Percentiles rank a stretch among this genome's conserved stretches.
phyloP scores from a whole-genome alignment of 2,113 vertebrate species.

The Gasterosteus nipponicus region DNA sequence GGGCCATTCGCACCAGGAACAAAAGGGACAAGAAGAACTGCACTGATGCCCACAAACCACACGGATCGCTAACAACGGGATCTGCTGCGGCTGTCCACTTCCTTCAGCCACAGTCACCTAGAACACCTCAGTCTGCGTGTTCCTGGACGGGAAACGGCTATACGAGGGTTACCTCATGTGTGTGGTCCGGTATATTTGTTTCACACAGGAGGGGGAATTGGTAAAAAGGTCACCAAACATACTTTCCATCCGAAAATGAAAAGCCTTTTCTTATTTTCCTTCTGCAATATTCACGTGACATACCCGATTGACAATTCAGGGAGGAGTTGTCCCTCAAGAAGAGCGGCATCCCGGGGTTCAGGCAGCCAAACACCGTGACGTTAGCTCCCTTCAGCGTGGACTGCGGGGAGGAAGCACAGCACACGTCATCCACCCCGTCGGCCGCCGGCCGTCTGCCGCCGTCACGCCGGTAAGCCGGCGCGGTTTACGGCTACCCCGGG shows the following conservation, averaged over 20 bases:
- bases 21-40: neutral
- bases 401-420: slow-evolving; percentile 74
- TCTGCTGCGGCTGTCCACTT: neutral
- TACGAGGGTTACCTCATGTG: neutral
- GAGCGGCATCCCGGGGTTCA: slow-evolving; percentile 94
- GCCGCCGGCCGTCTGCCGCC: slow-evolving; percentile 62
- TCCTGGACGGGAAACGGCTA: too few species aligned
- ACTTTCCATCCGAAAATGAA: neutral
- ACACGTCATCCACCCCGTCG: slow-evolving; percentile 48
- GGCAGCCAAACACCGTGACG: slow-evolving; percentile 92
- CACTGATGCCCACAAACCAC: neutral
- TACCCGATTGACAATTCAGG: slow-evolving; percentile 91
- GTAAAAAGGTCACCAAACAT: neutral
- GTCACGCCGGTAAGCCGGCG: slow-evolving; percentile 27
- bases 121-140: too few species aligned
- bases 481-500: slow-evolving; percentile 45
- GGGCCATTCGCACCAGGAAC: neutral
- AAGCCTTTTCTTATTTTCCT: too few species aligned
- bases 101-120: neutral
- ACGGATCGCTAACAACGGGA: neutral
- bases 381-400: slow-evolving; percentile 89
- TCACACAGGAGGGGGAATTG: neutral
- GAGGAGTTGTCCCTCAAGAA: slow-evolving; percentile 86
- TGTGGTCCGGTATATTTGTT: neutral
- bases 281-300: too few species aligned